Conservation (phyloP, 2,797 vertebrate species). For the Cirrhinus mrigala region DNA sequence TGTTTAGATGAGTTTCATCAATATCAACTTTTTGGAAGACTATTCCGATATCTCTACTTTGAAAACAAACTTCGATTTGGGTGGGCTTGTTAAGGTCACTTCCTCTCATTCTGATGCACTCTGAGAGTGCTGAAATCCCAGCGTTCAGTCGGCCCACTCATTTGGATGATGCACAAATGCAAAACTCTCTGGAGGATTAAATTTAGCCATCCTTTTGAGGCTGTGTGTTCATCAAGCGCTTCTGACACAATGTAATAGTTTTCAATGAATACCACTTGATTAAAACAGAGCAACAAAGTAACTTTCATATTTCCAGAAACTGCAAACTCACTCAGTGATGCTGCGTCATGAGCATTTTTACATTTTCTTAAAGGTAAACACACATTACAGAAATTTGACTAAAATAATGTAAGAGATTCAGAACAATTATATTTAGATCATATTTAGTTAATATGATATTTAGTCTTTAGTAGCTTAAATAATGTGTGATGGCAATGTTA, state of each 20-base stretch:
- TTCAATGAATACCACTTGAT: constrained; percentile 1
- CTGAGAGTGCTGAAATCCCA: background rate
- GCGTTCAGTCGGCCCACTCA: constrained; percentile 18
- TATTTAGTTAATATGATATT: background rate
- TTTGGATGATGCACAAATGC: constrained; percentile 19
- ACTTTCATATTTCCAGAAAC: background rate
- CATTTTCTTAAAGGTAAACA: background rate
- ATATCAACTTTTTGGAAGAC: background rate
- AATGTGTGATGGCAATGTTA: too few species aligned
- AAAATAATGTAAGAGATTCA: background rate
- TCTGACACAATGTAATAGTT: background rate
- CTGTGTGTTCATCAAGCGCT: background rate
- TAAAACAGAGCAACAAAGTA: background rate
- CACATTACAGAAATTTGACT: background rate
- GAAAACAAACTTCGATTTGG: constrained; percentile 9
- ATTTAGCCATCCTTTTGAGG: background rate
- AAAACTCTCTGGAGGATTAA: background rate
- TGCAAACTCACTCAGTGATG: background rate
- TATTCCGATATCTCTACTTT: background rate
- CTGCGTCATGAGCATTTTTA: background rate
- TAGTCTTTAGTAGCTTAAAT: background rate
- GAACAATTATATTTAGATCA: background rate
- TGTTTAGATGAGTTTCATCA: background rate
- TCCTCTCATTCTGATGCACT: background rate
- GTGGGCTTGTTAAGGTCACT: background rate